Evolutionary conservation across 2,797 vertebrate genomes (phyloP).

Genomic region (Delichon dasypus): DNA sequence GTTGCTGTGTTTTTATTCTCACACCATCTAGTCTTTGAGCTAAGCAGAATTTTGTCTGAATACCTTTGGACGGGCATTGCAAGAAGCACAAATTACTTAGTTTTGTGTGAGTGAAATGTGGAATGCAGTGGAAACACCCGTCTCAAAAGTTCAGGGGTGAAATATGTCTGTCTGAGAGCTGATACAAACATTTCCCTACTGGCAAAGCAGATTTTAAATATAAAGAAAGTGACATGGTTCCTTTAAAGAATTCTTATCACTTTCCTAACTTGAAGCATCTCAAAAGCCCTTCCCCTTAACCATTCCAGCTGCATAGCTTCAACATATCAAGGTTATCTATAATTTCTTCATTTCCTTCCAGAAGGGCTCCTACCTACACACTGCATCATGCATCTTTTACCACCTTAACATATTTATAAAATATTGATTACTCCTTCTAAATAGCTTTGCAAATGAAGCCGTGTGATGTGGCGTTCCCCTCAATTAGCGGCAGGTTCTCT

Average conservation of each 20-base stretch:
- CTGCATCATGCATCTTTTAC: conserved; percentile 75
- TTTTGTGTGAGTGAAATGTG: neutral
- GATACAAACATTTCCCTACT: neutral
- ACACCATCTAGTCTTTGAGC: neutral
- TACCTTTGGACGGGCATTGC: neutral
- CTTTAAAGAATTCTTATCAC: conserved; percentile 20
- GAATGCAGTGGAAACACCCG: neutral
- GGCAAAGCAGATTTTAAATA: neutral
- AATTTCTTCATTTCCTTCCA: conserved; percentile 69
- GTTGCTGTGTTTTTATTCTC: neutral
- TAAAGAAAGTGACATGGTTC: neutral
- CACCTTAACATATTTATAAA: conserved; percentile 72
- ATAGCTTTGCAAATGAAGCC: conserved; percentile 55
- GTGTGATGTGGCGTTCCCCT: conserved; percentile 2
- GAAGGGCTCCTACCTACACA: conserved; percentile 59
- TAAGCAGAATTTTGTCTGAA: neutral
- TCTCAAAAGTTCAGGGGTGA: neutral
- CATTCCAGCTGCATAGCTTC: conserved; percentile 47
- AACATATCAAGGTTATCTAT: conserved; percentile 62
- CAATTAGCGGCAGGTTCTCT: conserved; percentile 41
- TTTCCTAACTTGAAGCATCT: neutral
- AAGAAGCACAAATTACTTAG: neutral
- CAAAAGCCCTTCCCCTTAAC: conserved; percentile 10
- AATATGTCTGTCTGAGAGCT: neutral
- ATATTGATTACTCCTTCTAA: conserved; percentile 73